phyloP scores from a whole-genome alignment of 2,888 invertebrate species.

The Lycaena phlaeas region DNA sequence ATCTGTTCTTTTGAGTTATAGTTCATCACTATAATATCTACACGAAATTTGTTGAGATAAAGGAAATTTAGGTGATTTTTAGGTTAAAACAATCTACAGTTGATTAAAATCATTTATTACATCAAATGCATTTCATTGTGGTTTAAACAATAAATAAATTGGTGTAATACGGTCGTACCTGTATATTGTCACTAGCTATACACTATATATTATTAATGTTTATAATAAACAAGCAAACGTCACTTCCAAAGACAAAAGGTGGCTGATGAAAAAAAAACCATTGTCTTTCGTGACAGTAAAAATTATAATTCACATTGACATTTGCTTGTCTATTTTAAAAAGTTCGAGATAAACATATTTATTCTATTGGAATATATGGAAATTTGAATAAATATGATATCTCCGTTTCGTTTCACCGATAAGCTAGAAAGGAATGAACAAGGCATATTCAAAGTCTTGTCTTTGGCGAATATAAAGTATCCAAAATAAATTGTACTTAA shows the following conservation, averaged over 20 bases:
- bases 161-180: constrained; percentile 32
- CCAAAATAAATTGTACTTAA: constrained; percentile 46
- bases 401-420: constrained; percentile 18
- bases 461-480: constrained; percentile 42
- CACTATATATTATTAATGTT: constrained; percentile 3
- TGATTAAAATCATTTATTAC: constrained; percentile 58
- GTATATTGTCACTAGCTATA: constrained; percentile 11
- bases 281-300: neutral
- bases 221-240: neutral
- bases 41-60: too few species aligned
- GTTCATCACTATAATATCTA: too few species aligned
- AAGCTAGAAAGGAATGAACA: constrained; percentile 34
- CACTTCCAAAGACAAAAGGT: neutral
- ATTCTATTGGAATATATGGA: constrained; percentile 12
- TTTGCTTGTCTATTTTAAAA: constrained; percentile 2
- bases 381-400: constrained; percentile 8
- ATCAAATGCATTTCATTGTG: constrained; percentile 68
- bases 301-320: too few species aligned
- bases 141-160: constrained; percentile 63
- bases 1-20: too few species aligned
- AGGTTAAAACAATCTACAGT: constrained; percentile 7
- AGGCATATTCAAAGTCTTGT: constrained; percentile 35
- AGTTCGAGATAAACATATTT: constrained; percentile 14
- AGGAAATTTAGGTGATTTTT: too few species aligned
- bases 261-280: neutral